Evolutionary conservation across 2,888 invertebrate genomes (phyloP), one percentile per base, ranked within the genome.

Genomic region (Drosophila rellima): DNA sequence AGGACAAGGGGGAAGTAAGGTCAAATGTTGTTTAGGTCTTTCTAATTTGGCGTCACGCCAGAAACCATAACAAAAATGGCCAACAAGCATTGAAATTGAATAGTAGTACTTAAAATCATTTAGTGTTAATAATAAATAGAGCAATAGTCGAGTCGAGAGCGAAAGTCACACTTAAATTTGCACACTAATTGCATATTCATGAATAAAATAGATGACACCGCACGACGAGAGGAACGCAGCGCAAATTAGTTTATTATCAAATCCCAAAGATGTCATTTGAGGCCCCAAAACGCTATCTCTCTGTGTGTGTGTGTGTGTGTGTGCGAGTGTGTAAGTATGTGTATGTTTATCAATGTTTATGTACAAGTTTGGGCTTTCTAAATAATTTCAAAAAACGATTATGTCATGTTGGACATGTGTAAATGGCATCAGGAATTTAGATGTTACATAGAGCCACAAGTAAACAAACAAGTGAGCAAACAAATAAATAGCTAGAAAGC

Each of bases 341-440:
- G 56, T 63, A 52, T 69, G 66, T 79, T 79, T 80, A 68, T 72
- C 79, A 70, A 63, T 68, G 76, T 76, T 66, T 50, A 62, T 62
- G 62, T 55, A 64, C 66, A 78, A 81, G 70, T 70, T 64, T 50
- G 42, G 60, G 42, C 65, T 66, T 70, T 71, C 62, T 76, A 78
- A 82, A 86, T 78, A 80, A 86, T 78, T 77, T 74, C 70, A 13
- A 73, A 70, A 80, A 81, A 70, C 83, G 87, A 85, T 85, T 85
- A 85, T 88, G 84, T 86, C 84, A 85, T 86, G 89, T 88, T 67
- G 84, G 74, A 88, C 87, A 84, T 74, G 87, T 80, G 84, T 87
- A 83, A 88, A 83, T 79, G 78, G 65, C 79, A 79, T 63, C 67
- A 50, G 73, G 60, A 55, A 62, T 71, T 81, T 73, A 70, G 87